Evolutionary conservation across 2,888 invertebrate genomes (phyloP), one percentile per base, ranked within the genome.

Genomic region (Cheilosia pagana): DNA sequence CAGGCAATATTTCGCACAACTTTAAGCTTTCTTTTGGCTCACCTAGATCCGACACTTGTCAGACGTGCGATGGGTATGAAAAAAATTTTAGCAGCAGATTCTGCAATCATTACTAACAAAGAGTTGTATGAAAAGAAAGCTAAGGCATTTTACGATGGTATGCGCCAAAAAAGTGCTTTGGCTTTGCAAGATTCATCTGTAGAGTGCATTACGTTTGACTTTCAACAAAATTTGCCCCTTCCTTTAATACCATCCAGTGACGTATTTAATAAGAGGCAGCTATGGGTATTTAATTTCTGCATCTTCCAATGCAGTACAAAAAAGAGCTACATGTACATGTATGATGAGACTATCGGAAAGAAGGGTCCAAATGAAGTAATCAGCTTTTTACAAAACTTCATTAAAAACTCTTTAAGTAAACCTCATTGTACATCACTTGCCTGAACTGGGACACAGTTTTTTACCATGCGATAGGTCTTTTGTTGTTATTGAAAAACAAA

Each of bases 171-270:
- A 55, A 53, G 21, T 12, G 14, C 53, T 12, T 16, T 28, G 28
- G 23, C 4, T 39, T 19, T 25, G 19, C 28, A n/a, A 55, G 59
- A 71, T 25, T 55, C 65, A 53, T n/a, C 43, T 39, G 55, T 72
- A 16, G 65, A 79, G 55, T 72, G 71, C 52, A 65, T 79, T 39
- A 59, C 72, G 50, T 71, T 71, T 50, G 71, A 71, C 50, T 79
- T 65, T 23, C 39, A 71, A 59, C 70, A 63, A 68, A 78, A 71
- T 60, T 70, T 78, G 50, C 70, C 77, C n/a, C 70, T 77, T 21
- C 77, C 70, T 45, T 5, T 43, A 25, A 28, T 68, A 65, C 60
- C 68, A 50, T 70, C 62, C 39, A 39, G 14, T 39, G 14, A 39
- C 39, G 39, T 39, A 39, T 14, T 39, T 39, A 5, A 39, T 39